These are phyloP conservation scores for Rhinopithecus roxellana DNA, from an alignment of 2,113 vertebrate genomes.

Conservation along the genomic window DNA sequence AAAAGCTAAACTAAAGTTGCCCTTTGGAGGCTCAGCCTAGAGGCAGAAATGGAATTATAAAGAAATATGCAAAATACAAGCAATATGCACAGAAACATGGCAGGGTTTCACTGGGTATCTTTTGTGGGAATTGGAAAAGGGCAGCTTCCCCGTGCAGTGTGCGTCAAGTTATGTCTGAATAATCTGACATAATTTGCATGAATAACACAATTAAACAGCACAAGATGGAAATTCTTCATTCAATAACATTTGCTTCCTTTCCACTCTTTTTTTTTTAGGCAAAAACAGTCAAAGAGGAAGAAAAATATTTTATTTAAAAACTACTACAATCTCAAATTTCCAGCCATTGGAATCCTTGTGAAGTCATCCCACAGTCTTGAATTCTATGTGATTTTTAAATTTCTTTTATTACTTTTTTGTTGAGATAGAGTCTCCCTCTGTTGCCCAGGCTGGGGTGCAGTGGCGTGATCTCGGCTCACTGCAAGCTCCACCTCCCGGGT, in stretches of 20 bases:
- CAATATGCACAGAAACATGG: background rate
- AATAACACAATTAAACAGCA: background rate
- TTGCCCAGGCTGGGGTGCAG: too few relatives aligned
- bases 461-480: too few relatives aligned
- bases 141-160: fast-evolving
- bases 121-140: background rate
- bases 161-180: background rate
- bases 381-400: background rate
- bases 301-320: background rate
- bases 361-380: background rate
- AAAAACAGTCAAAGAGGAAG: background rate
- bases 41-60: background rate
- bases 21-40: background rate
- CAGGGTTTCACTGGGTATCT: background rate
- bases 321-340: background rate
- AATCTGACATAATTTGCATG: background rate
- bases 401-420: too few relatives aligned
- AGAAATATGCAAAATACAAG: too few relatives aligned
- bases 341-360: background rate
- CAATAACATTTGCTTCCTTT: background rate
- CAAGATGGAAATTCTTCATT: background rate
- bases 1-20: background rate
- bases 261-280: background rate
- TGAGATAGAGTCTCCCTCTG: too few relatives aligned
- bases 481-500: too few relatives aligned